phyloP scores from a whole-genome alignment of 1,140 invertebrate genomes.

The Tetragonula clypearis region DNA sequence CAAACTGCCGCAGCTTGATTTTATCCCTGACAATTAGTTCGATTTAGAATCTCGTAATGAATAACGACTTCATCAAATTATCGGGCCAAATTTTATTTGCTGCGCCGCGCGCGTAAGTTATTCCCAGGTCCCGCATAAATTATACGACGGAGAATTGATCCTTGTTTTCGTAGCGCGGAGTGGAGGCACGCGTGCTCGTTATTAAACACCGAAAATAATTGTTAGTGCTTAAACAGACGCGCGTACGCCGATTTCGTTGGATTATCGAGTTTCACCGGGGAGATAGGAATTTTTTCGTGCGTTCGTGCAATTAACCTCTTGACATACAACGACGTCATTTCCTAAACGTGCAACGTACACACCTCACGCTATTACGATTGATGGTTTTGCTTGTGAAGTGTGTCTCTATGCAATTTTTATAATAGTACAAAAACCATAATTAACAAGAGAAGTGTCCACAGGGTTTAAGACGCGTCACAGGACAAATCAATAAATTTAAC shows the following conservation, averaged over 20 bases:
- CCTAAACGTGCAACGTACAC: too few species aligned
- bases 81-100: slow-evolving; percentile 10
- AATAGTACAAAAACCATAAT: too few species aligned
- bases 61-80: slow-evolving; percentile 8
- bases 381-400: too few species aligned
- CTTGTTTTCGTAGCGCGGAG: background rate
- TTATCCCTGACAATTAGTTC: slow-evolving; percentile 1
- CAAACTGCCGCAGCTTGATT: background rate
- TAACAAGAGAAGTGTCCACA: too few species aligned
- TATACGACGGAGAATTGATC: background rate
- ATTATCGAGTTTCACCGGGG: background rate
- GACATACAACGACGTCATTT: too few species aligned
- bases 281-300: background rate
- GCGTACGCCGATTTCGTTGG: too few species aligned
- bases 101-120: background rate
- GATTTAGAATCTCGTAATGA: slow-evolving; percentile 17
- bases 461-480: too few species aligned
- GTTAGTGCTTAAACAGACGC: too few species aligned
- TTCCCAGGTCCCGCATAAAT: slow-evolving; percentile 9
- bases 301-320: background rate
- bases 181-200: background rate
- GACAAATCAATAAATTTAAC: too few species aligned
- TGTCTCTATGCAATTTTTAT: too few species aligned
- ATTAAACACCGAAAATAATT: too few species aligned
- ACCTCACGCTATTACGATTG: too few species aligned